phyloP scores from a whole-genome alignment of 2,797 vertebrate genomes.

The Podarcis lilfordi region DNA sequence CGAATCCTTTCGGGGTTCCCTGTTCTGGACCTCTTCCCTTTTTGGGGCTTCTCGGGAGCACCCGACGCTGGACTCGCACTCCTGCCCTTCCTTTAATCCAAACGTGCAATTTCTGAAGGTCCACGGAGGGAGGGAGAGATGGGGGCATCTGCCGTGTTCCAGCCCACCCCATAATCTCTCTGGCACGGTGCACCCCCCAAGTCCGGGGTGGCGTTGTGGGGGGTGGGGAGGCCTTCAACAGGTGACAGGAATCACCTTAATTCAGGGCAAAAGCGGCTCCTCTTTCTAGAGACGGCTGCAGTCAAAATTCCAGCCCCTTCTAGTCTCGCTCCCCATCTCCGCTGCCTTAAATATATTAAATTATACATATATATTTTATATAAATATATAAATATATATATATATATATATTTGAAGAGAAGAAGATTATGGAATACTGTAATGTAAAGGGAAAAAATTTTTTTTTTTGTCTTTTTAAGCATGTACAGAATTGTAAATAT shows the following conservation, averaged over 20 bases:
- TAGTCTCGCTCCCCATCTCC: not conserved
- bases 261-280: no score
- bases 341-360: constrained; percentile 33
- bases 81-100: not conserved
- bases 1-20: not conserved
- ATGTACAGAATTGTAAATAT: constrained; percentile 30
- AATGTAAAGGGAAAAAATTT: not conserved
- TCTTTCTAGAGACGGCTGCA: not conserved
- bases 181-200: no score
- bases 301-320: not conserved
- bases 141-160: not conserved
- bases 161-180: not conserved
- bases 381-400: not conserved
- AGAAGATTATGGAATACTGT: not conserved
- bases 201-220: no score
- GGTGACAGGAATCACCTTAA: not conserved
- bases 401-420: constrained; percentile 4
- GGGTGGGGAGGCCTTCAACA: not conserved
- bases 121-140: not conserved
- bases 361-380: constrained; percentile 23
- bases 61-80: accelerated
- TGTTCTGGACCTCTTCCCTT: not conserved
- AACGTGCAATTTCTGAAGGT: not conserved
- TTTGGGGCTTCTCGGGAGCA: no score
- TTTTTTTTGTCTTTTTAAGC: not conserved